A percentile compares a stretch with the other conserved stretches of the same genome.
phyloP scores from a whole-genome alignment of 2,888 invertebrate species.

The Micropterix aruncella region DNA sequence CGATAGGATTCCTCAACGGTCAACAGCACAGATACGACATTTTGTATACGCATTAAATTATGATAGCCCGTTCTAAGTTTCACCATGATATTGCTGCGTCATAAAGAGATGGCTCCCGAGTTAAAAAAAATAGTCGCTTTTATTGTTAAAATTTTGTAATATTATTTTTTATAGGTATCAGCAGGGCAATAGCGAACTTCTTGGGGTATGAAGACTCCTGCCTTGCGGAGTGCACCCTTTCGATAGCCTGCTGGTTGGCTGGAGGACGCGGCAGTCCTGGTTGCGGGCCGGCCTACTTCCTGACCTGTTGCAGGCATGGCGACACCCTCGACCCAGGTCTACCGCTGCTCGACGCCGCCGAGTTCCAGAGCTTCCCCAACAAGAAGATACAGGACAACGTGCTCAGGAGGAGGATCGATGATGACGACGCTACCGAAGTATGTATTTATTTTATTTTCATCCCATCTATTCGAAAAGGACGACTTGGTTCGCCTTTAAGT shows the following conservation, averaged over 20 bases:
- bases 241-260: conserved; percentile 61
- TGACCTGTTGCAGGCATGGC: conserved; percentile 51
- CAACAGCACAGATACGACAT: too few species aligned
- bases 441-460: too few species aligned
- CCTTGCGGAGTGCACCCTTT: conserved; percentile 49
- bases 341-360: neutral
- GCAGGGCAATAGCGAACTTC: conserved; percentile 38
- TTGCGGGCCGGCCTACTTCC: conserved; percentile 56
- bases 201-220: conserved; percentile 45
- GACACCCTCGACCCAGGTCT: conserved; percentile 12
- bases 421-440: conserved; percentile 24
- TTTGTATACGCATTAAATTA: too few species aligned
- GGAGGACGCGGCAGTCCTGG: conserved; percentile 53
- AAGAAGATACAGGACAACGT: conserved; percentile 17
- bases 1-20: too few species aligned
- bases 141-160: too few species aligned
- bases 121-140: too few species aligned
- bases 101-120: too few species aligned
- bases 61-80: too few species aligned
- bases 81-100: too few species aligned
- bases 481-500: too few species aligned
- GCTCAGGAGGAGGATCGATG: conserved; percentile 30
- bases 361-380: neutral
- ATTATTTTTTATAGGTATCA: too few species aligned
- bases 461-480: too few species aligned